Base-by-base conservation (phyloP, 2,113 vertebrate species). In the Salvelinus alpinus region DNA sequence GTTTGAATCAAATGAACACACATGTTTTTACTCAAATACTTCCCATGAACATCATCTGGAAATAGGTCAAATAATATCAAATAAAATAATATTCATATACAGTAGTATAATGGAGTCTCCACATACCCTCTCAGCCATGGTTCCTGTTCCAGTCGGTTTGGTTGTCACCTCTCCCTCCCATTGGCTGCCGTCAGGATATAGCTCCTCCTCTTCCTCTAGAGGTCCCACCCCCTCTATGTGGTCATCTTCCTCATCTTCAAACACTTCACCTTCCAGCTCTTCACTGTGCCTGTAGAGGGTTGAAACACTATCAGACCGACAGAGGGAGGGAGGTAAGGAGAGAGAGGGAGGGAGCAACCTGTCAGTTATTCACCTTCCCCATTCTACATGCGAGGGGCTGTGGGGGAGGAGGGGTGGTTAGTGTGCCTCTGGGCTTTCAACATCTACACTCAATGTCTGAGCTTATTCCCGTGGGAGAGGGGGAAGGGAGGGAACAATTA, bases 191-290 rank as follows among this genome's bases (percentile, higher is more conserved):
- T 91, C 86, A 0, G 88, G 89, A 68, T 85, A 91, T 38, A 89
- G 87, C 70, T 91, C 93, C 31, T 94, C 85, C 72, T 82, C 94
- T 22, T 89, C 86, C 70, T 91, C 92, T 84, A 86, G 86, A 34
- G 82, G 77, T 0, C 65, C 78, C 69, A 65, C 91, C 76, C 81
- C 91, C 22, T 89, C 91, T 71, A 86, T 77, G 16, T 88, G 90
- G 0, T 92, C 90, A 72, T 86, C 90, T 38, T 84, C 88, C 1
- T 92, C 94, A 12, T 92, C 91, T 34, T 95, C 89, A 47, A 91
- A 94, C 47, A 93, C 80, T 66, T 92, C 88, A 16, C 79, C 83
- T 34, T 95, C 94, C 74, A 95, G 90, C 0, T 87, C 84, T 73
- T 91, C 90, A 0, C 72, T 80, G 0, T 54, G 83, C 91, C 92